phyloP scores from a whole-genome alignment of 1,140 invertebrate genomes.

The Drosophila asahinai region DNA sequence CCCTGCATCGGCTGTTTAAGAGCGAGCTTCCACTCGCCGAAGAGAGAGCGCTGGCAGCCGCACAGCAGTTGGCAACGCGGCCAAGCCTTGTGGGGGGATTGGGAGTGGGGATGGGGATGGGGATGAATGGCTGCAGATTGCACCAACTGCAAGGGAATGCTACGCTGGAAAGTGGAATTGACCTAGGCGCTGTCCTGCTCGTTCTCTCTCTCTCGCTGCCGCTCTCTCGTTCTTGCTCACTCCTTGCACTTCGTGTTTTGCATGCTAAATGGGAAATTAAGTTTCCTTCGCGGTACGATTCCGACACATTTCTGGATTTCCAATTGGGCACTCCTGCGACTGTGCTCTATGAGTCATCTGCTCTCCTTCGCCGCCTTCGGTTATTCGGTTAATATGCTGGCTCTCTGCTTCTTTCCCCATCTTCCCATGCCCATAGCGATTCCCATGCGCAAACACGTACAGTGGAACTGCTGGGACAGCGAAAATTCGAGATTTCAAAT shows the following conservation, averaged over 20 bases:
- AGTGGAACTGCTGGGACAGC: slow-evolving; percentile 1
- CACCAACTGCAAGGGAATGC: slow-evolving; percentile 52
- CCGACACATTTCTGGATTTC: slow-evolving; percentile 35
- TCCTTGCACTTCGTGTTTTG: slow-evolving; percentile 23
- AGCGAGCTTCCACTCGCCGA: neutral
- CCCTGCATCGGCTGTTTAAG: slow-evolving; percentile 14
- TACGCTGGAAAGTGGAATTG: slow-evolving; percentile 53
- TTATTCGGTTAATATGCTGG: slow-evolving; percentile 38
- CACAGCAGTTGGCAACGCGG: slow-evolving; percentile 28
- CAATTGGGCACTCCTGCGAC: slow-evolving; percentile 59
- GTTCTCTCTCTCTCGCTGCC: neutral
- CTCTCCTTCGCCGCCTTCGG: slow-evolving; percentile 46
- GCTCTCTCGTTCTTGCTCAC: neutral
- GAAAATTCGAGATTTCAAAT: neutral
- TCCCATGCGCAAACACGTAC: slow-evolving; percentile 12
- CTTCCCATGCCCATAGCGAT: slow-evolving; percentile 11
- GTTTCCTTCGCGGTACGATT: slow-evolving; percentile 4
- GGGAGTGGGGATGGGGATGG: neutral
- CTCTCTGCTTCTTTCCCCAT: slow-evolving; percentile 28
- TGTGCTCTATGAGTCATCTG: slow-evolving; percentile 58
- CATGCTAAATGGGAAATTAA: slow-evolving; percentile 38
- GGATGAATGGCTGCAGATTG: slow-evolving; percentile 10
- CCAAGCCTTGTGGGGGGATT: neutral
- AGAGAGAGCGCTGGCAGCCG: neutral
- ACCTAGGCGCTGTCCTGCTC: slow-evolving; percentile 26